Percentiles rank a stretch among this genome's conserved stretches.
These are phyloP conservation scores for Leptosomus discolor DNA, from an alignment of 2,113 vertebrate species.

Conservation along the genomic window DNA sequence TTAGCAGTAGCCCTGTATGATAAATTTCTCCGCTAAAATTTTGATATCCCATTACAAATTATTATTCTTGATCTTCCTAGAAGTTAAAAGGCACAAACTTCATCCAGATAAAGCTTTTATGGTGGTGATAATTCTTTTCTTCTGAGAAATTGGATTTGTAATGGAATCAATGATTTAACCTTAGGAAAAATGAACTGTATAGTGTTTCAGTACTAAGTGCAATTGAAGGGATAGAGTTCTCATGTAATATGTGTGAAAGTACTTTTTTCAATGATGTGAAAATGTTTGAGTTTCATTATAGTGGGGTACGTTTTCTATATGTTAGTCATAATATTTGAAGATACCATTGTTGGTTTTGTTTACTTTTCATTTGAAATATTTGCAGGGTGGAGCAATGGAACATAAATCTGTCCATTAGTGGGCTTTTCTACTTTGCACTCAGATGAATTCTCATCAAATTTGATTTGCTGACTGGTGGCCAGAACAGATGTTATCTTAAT, in stretches of 20 bases:
- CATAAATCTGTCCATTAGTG: conserved; percentile 57
- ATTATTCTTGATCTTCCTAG: conserved; percentile 5
- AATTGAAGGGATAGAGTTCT: background rate
- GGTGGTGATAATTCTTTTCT: conserved; percentile 6
- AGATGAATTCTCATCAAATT: conserved; percentile 68
- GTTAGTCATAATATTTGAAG: background rate
- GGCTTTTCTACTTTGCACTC: conserved; percentile 60
- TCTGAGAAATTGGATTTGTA: conserved; percentile 21
- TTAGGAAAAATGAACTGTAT: conserved; percentile 20
- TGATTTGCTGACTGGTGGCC: conserved; percentile 70
- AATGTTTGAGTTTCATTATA: background rate
- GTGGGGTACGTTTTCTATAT: background rate
- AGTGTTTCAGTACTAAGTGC: background rate
- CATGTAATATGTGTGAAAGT: background rate
- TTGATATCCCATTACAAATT: background rate
- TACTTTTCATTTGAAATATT: conserved; percentile 49
- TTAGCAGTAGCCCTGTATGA: background rate
- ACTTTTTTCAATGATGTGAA: background rate
- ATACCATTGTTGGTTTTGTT: background rate
- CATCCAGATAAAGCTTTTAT: conserved; percentile 20
- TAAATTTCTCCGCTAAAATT: background rate
- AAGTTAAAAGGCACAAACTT: conserved; percentile 12
- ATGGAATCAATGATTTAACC: conserved; percentile 18
- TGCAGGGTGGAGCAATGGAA: background rate
- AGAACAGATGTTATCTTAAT: conserved; percentile 74